These are phyloP conservation scores for Corythaeola cristata DNA, from an alignment of 2,113 vertebrate species.

Conservation along the genomic window DNA sequence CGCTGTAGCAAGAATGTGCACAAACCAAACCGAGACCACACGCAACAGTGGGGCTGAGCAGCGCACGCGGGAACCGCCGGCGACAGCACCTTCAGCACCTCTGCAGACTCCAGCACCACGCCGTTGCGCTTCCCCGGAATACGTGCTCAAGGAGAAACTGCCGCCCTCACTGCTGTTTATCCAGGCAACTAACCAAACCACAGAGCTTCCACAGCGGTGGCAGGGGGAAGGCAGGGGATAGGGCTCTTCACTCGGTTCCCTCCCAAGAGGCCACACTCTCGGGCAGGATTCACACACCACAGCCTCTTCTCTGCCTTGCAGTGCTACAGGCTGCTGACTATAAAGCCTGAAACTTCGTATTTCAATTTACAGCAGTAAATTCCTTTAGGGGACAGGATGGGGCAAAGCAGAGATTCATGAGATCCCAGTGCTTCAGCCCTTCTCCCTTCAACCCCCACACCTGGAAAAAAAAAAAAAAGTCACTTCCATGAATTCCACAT, in stretches of 20 bases:
- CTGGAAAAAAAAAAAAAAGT: neutral
- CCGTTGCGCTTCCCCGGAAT: neutral
- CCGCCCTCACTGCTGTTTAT: neutral
- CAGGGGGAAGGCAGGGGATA: neutral
- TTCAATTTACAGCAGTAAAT: neutral
- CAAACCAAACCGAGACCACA: conserved; percentile 27
- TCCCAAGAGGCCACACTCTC: neutral
- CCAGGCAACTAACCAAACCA: neutral
- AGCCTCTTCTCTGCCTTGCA: neutral
- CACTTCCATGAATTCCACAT: neutral
- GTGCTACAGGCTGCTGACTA: neutral
- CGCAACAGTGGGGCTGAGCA: neutral
- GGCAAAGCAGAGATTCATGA: neutral
- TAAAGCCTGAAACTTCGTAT: neutral
- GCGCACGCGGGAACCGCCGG: neutral
- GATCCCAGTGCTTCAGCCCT: neutral
- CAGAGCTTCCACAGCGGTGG: neutral
- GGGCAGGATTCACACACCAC: neutral
- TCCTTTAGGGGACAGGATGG: neutral
- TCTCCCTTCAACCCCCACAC: neutral
- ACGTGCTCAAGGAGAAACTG: neutral
- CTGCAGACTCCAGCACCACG: neutral
- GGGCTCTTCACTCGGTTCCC: neutral
- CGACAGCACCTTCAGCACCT: neutral
- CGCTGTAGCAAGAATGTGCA: neutral